A percentile compares a stretch with the other conserved stretches of the same genome.
These are phyloP conservation scores for Drosophila flavopinicola DNA, from an alignment of 2,888 invertebrate genomes.

Conservation along the genomic window DNA sequence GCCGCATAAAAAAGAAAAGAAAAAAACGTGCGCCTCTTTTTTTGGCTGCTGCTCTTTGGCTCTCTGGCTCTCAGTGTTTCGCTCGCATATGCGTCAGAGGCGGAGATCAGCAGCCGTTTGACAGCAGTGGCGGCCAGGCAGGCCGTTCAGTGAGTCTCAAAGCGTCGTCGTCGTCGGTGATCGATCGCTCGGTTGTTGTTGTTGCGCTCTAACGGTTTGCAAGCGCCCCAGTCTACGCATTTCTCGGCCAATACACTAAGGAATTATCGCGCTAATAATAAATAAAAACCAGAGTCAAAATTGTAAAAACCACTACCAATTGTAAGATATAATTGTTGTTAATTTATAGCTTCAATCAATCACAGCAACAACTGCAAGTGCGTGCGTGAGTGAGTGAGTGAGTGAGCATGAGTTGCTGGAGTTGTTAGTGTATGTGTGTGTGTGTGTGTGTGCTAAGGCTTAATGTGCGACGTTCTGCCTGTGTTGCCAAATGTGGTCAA, in stretches of 20 bases:
- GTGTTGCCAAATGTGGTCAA: conserved; percentile 82
- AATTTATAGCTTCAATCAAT: conserved; percentile 57
- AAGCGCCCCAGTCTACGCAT: conserved; percentile 51
- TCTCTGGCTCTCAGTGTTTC: conserved; percentile 19
- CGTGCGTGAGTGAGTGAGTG: conserved; percentile 47
- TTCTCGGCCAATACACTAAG: conserved; percentile 34
- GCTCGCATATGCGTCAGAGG: conserved; percentile 44
- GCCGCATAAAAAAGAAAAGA: conserved; percentile 28
- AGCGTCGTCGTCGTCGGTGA: conserved; percentile 66
- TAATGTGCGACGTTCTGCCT: conserved; percentile 62
- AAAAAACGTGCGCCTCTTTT: conserved; percentile 35
- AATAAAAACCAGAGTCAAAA: conserved; percentile 29
- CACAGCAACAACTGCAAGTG: conserved; percentile 49
- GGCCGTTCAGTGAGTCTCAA: conserved; percentile 66
- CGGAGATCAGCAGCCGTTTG: conserved; percentile 48
- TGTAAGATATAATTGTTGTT: conserved; percentile 64
- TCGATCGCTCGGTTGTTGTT: conserved; percentile 48
- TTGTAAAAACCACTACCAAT: conserved; percentile 43
- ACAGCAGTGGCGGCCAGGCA: conserved; percentile 31
- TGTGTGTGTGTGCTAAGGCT: conserved; percentile 41
- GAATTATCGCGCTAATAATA: conserved; percentile 56
- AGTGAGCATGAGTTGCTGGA: conserved; percentile 44
- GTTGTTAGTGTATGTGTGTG: conserved; percentile 38
- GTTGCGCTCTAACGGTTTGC: conserved; percentile 64
- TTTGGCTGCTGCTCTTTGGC: conserved; percentile 1